Base-by-base conservation (phyloP, 2,888 invertebrate genomes). In the Ophion costatus region DNA sequence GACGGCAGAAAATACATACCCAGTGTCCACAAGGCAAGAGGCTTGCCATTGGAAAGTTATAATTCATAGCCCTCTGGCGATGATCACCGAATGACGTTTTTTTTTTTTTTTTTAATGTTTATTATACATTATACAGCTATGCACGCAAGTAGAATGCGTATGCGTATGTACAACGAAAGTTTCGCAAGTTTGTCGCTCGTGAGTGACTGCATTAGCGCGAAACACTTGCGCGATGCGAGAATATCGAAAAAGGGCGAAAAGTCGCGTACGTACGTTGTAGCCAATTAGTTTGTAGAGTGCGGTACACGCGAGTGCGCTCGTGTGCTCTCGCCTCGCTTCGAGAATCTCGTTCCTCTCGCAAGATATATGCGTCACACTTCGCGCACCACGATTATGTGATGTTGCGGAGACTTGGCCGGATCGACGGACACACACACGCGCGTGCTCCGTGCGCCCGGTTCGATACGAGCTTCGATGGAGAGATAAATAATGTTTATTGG, bases 401-500 rank as follows among this genome's bases (percentile, higher is more conserved):
- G 45, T 71, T 73, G 84, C 75, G 51, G 63, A 56, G 24, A 75
- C 57, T 79, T 64, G 66, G 76, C 71, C 76, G 66, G 79, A 67
- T 71, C 75, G 73, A 66, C 73, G 73, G 73, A 29, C 66, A 76
- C 85, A 42, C 67, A 42, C 45, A 61, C 57, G 73, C 45, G 74
- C 38, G 69, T 51, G 17, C 20, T 17, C 63, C 61, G 9, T n/a
- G 14, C 9, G 1, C 33, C 2, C 56, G n/a, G 9, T 38, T 79
- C 42, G 70, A 51, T 51, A 33, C 24, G 42, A 73, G 73, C 75
- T 79, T 71, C 66, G 82, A 85, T 85, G 80, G 73, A 84, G 80
- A 81, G 83, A 86, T 85, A 83, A 86, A 85, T 83, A 80, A 85
- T 85, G 82, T 82, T 85, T 80, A 82, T 85, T 83, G 82, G 82